These are phyloP conservation scores for Rotaria socialis DNA, from an alignment of 2,888 invertebrate species.

Conservation along the genomic window DNA sequence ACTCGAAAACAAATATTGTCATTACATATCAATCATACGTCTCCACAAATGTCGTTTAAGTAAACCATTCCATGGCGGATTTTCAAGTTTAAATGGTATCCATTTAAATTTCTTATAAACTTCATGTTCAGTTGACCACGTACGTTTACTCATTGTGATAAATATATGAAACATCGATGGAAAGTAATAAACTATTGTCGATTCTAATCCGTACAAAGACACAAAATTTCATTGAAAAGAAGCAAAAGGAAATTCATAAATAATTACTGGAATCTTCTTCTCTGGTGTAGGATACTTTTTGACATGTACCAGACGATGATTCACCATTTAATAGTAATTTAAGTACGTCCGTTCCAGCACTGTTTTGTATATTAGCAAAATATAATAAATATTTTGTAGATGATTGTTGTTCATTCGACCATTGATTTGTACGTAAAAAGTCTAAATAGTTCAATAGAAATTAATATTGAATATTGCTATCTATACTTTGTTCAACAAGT, in stretches of 20 bases:
- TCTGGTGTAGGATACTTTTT: neutral
- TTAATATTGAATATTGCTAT: neutral
- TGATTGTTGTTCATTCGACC: neutral
- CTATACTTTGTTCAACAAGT: neutral
- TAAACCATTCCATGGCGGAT: slow-evolving; percentile 54
- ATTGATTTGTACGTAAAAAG: neutral
- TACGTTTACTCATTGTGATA: slow-evolving; percentile 25
- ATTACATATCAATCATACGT: slow-evolving; percentile 51
- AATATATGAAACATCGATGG: slow-evolving; percentile 25
- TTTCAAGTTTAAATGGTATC: slow-evolving; percentile 56
- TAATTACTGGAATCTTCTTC: neutral
- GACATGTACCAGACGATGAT: neutral
- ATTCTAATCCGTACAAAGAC: neutral
- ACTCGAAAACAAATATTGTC: neutral
- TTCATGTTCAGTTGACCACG: slow-evolving; percentile 26
- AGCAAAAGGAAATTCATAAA: neutral
- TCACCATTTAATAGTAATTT: slow-evolving; percentile 9
- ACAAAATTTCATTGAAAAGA: neutral
- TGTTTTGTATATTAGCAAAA: slow-evolving; percentile 15
- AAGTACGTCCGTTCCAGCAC: neutral
- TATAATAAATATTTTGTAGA: neutral
- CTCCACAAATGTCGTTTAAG: slow-evolving; percentile 54
- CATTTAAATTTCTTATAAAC: slow-evolving; percentile 53
- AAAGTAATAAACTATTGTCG: neutral
- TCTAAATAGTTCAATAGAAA: neutral